These are phyloP conservation scores for Antechinus flavipes DNA, from an alignment of 2,113 vertebrate species.

Conservation along the genomic window DNA sequence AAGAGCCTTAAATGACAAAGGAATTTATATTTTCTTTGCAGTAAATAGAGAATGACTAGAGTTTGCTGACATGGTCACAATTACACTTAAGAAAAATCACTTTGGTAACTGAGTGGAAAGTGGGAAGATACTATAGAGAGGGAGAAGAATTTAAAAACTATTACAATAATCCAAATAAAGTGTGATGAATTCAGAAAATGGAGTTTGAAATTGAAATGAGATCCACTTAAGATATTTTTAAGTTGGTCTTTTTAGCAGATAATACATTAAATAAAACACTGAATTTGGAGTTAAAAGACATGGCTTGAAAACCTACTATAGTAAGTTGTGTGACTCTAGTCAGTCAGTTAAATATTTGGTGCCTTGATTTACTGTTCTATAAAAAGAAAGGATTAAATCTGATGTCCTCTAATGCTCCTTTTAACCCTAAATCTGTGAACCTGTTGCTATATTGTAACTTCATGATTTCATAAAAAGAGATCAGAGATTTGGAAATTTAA, in stretches of 20 bases:
- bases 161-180: not conserved
- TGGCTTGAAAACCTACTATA: no score
- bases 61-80: not conserved
- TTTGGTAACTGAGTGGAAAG: not conserved
- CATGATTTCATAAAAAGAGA: not conserved
- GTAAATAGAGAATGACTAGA: not conserved
- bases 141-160: not conserved
- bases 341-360: no score
- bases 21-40: not conserved
- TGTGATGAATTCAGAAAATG: not conserved
- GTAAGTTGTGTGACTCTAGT: no score
- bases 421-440: no score
- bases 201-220: not conserved
- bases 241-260: not conserved
- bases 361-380: no score
- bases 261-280: no score
- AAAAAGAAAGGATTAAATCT: no score
- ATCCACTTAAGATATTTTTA: not conserved
- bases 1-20: not conserved
- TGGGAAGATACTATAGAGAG: not conserved
- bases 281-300: no score
- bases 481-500: not conserved
- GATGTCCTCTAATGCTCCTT: no score
- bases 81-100: not conserved
- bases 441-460: not conserved